Evolutionary conservation across 2,797 vertebrate genomes (phyloP), one percentile per base, ranked within the genome.

Genomic region (Setipinna tenuifilis): DNA sequence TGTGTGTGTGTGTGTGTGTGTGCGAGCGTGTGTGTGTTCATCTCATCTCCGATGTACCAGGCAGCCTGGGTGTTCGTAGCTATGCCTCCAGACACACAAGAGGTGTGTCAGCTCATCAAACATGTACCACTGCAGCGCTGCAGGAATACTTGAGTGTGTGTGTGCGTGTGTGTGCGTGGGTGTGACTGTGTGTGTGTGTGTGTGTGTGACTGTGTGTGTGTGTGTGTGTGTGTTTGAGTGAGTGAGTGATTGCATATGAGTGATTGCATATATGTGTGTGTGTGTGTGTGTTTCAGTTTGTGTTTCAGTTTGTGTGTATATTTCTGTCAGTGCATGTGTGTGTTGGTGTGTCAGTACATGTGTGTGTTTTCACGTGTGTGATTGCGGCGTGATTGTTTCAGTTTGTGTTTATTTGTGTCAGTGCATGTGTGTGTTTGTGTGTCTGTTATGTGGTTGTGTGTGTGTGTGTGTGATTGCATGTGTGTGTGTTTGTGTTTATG

Each of bases 61-160:
- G 41, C n/a, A 81, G 17, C 6, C 2, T 17, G 41, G 17, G 48
- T n/a, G 35, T 46, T 46, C 80, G 21, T 44, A n/a, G 19, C 21
- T 50, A 19, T 25, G n/a, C 80, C 35, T 23, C 16, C 80, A 44
- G 41, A 81, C 80, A 59, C 25, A 62, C 82, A 62, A 19, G 58
- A 41, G 82, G 31, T 19, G 31, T 19, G 82, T 82, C 46, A 54
- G 81, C 23, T 68, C 62, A 68, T 68, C 62, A 68, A 68, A 68
- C 62, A 68, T 12, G 62, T 68, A 28, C 25, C 11, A 4, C 10
- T 68, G 50, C 50, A 35, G 14, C 25, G 11, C 11, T 82, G 50
- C n/a, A 25, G 16, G 48, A 28, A 54, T 82, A 48, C n/a, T 12
- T 54, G n/a, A 16, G 81, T 62, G 61, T 62, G n/a, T 62, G 59